Evolutionary conservation across 2,113 vertebrate species (phyloP).

Genomic region (Arothron firmamentum): DNA sequence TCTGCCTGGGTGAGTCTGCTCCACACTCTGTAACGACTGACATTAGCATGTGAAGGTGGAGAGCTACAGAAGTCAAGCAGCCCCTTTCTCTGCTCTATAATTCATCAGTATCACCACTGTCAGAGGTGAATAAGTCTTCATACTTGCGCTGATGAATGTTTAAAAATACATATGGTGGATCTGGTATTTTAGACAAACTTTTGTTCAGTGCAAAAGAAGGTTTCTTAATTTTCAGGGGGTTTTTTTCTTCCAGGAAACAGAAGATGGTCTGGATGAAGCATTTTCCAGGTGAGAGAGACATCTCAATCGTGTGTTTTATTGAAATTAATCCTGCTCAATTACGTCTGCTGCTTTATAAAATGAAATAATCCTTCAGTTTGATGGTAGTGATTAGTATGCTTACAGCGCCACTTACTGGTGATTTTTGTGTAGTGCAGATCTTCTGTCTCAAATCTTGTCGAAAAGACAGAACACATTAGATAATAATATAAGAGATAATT

Average conservation of each 20-base stretch:
- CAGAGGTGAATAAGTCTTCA: too few relatives aligned
- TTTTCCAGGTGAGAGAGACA: slow-evolving; percentile 85
- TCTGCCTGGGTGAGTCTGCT: slow-evolving; percentile 76
- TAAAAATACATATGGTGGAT: neutral
- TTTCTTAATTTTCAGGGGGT: neutral
- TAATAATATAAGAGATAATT: slow-evolving; percentile 11
- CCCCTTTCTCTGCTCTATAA: too few relatives aligned
- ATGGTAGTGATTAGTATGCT: neutral
- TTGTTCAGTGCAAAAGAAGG: too few relatives aligned
- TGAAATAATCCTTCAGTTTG: neutral
- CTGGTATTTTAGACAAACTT: too few relatives aligned
- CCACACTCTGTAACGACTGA: neutral
- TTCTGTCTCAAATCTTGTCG: neutral
- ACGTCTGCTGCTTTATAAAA: slow-evolving; percentile 9
- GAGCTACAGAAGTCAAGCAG: neutral
- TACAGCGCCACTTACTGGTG: slow-evolving; percentile 23
- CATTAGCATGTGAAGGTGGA: neutral
- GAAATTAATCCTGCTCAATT: slow-evolving; percentile 5
- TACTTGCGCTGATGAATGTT: too few relatives aligned
- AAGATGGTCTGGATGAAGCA: slow-evolving; percentile 90
- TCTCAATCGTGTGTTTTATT: neutral
- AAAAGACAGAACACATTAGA: neutral
- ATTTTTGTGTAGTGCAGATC: slow-evolving; percentile 29
- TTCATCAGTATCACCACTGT: too few relatives aligned
- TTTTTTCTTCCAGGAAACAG: slow-evolving; percentile 76